Evolutionary conservation across 2,797 vertebrate species (phyloP), one percentile per base, ranked within the genome.

Genomic region (Stomatorhinus walkeri): DNA sequence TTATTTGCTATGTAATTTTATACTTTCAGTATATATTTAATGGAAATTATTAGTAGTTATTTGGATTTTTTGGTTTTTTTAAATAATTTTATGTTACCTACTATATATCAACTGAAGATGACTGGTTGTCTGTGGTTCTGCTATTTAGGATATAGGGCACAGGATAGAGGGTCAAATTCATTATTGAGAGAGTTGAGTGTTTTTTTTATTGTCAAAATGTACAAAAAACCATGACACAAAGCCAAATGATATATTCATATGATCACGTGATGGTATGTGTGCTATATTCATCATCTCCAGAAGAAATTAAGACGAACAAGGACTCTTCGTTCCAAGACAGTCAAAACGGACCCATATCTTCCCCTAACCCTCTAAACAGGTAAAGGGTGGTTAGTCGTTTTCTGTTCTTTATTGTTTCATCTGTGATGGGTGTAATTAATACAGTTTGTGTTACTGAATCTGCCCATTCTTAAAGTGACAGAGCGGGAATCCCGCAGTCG

Each of bases 261-360:
- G 40, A 79, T n/a, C 36, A 40, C 9, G 40, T 79, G 72, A 43
- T 79, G 36, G 72, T 84, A 19, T 49, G 46, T 43, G 4, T 48
- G 10, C 40, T 61, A 24, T 12, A 61, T 84, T 85, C 56, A 6
- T 61, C 9, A 48, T 49, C 32, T 76, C 48, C 52, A 89, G 88
- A 83, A 64, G 16, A n/a, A 19, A 6, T 87, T 16, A 52, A 86
- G 87, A 89, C 0, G 16, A 72, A n/a, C 10, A 89, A 89, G 64
- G 89, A 94, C 32, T 93, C 93, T 8, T 90, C 95, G 76, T 91
- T 95, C 90, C 92, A 94, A 88, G 94, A 96, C 46, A 93, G 92
- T 89, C 87, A 88, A 86, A 90, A 93, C 88, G 91, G 95, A 14
- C 93, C 95, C 16, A 88, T 89, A 1, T 92, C 95, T 87, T 32